Base-by-base conservation (phyloP, 2,797 vertebrate species). In the Sebastes reedi region DNA sequence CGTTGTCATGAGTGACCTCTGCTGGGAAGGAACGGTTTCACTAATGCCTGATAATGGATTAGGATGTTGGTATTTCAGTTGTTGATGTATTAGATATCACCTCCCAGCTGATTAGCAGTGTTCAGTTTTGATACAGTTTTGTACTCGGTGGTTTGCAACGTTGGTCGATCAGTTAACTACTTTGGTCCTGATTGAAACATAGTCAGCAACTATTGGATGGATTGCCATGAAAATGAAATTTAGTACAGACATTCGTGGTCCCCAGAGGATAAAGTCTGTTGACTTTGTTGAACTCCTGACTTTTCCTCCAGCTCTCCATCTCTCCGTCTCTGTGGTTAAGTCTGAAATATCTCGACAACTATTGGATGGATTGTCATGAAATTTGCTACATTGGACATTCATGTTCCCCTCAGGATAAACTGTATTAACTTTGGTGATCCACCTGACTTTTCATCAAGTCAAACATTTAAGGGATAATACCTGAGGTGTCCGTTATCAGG, bases 1-100 rank as follows among this genome's bases (percentile, higher is more conserved):
- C 7, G 34, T 30, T 32, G 56, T 79, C 55, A 29, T 16, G 64
- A 87, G 87, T 76, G 88, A 82, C 86, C 83, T 84, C 84, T 90
- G 82, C 81, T 77, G 88, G 82, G 66, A 74, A 27, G 22, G 56
- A 73, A 27, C 3, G 0, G 72, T 27, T 46, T 79, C 65, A 67
- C 14, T 70, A 7, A 58, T 64, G 14, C 30, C 27, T 36, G 22
- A 46, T 20, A 59, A 59, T 55, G 24, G 3, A 13, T 36, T 8
- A 60, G 42, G 29, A n/a, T 64, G 52, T 11, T 46, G 32, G 1
- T 50, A 34, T 34, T 52, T 77, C 7, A 54, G 11, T 4, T 46
- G 46, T 32, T 67, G 13, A 30, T 65, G 4, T 55, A 46, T 75
- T 34, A 39, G 14, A 65, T 55, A 60, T n/a, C 22, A 24, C 16